Conservation (phyloP, 2,113 vertebrate genomes). For the Cyanocitta stelleri region DNA sequence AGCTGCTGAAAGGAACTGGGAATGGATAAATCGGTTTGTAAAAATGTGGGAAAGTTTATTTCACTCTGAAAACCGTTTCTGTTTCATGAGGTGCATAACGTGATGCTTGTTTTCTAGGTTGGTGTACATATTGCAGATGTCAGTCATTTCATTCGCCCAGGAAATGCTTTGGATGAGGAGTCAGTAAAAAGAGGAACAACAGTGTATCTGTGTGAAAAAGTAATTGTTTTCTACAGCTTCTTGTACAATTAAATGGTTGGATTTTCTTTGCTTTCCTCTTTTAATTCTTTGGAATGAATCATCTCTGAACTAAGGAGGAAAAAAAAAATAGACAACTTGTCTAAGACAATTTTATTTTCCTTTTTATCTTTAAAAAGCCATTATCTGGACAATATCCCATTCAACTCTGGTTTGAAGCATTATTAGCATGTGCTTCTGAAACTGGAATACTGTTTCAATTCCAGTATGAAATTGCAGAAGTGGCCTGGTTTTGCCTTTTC, state of each 20-base stretch:
- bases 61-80: not conserved
- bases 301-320: not conserved
- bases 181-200: slow-evolving; percentile 93
- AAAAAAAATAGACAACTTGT: not conserved
- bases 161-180: slow-evolving; percentile 92
- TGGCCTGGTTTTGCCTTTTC: not conserved
- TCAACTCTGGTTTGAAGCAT: not conserved
- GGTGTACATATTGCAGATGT: slow-evolving; percentile 98
- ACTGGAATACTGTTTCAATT: not conserved
- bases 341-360: not conserved
- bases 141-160: slow-evolving; percentile 95
- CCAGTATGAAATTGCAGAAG: not conserved
- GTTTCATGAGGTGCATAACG: not conserved
- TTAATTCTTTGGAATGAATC: not conserved
- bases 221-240: slow-evolving; percentile 38
- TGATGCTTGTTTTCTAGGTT: slow-evolving; percentile 71
- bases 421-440: not conserved
- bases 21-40: not conserved
- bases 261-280: not conserved
- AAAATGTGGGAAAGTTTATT: not conserved
- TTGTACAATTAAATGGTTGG: not conserved
- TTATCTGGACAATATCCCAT: not conserved
- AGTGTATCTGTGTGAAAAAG: slow-evolving; percentile 94
- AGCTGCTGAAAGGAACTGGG: not conserved
- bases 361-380: not conserved